Conservation (phyloP, 2,797 vertebrate species). For the Eulemur rubriventer region DNA sequence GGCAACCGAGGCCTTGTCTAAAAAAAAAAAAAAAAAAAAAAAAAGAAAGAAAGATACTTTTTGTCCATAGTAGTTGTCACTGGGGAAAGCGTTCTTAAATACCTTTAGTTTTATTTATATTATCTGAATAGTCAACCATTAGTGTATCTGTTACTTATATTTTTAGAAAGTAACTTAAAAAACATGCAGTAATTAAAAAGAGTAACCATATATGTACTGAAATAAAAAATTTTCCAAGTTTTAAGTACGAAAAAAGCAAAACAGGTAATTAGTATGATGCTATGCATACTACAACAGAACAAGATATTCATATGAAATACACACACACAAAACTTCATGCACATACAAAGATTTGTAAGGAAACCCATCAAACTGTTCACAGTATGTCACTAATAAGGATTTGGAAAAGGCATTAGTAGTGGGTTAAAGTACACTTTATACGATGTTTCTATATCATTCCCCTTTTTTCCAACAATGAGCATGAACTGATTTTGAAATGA, state of each 20-base stretch:
- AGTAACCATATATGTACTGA: neutral
- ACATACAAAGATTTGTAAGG: neutral
- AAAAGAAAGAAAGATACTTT: neutral
- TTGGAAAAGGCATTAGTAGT: neutral
- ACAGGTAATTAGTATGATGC: neutral
- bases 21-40: neutral
- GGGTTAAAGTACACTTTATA: neutral
- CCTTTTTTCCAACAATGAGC: neutral
- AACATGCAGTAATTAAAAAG: neutral
- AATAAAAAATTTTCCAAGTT: neutral
- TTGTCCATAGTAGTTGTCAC: neutral
- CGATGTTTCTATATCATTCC: neutral
- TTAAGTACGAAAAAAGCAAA: neutral
- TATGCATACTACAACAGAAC: neutral
- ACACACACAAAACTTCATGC: neutral
- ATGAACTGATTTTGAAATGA: neutral
- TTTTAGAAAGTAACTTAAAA: neutral
- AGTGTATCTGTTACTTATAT: neutral
- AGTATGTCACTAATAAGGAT: neutral
- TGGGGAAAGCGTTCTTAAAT: conserved; percentile 10
- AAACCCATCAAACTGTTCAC: neutral
- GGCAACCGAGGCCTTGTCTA: neutral
- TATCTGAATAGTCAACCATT: neutral
- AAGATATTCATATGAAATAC: neutral
- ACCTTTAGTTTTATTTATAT: neutral